A percentile compares a stretch with the other conserved stretches of the same genome.
Evolutionary conservation across 2,113 vertebrate genomes (phyloP).

Genomic region (Picathartes gymnocephalus): DNA sequence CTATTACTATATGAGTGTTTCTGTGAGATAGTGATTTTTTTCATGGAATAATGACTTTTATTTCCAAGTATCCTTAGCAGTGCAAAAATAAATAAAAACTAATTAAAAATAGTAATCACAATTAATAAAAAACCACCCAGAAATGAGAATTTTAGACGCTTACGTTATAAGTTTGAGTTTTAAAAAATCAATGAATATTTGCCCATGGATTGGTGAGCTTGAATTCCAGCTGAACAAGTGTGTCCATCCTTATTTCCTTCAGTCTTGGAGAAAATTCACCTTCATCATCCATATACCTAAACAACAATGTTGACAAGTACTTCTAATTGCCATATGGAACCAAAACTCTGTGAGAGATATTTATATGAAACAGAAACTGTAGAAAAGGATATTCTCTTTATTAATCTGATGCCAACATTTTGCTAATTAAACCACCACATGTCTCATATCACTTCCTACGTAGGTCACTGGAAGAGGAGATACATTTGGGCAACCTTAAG

Average conservation of each 20-base stretch:
- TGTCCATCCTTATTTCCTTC: slow-evolving; percentile 12
- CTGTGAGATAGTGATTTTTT: neutral
- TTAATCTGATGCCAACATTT: slow-evolving; percentile 67
- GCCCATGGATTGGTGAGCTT: neutral
- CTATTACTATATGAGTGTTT: neutral
- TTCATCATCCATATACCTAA: slow-evolving; percentile 59
- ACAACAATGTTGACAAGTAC: slow-evolving; percentile 61
- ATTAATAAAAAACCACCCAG: accelerated
- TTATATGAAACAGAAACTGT: slow-evolving; percentile 70
- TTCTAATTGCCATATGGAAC: slow-evolving; percentile 74
- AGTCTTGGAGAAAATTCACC: slow-evolving; percentile 39
- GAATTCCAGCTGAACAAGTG: neutral
- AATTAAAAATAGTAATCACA: neutral
- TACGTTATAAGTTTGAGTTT: neutral
- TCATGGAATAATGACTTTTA: neutral
- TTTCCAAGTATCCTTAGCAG: neutral
- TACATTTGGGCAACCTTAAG: slow-evolving; percentile 52
- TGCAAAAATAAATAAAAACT: neutral
- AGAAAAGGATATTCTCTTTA: slow-evolving; percentile 69
- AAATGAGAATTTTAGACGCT: neutral
- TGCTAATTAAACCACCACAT: slow-evolving; percentile 65
- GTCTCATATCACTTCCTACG: slow-evolving; percentile 65
- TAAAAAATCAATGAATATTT: neutral
- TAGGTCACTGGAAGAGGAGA: slow-evolving; percentile 62
- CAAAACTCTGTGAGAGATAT: slow-evolving; percentile 60